A percentile compares a stretch with the other conserved stretches of the same genome.
phyloP scores from a whole-genome alignment of 2,113 vertebrate species.

The Tachysurus fulvidraco region DNA sequence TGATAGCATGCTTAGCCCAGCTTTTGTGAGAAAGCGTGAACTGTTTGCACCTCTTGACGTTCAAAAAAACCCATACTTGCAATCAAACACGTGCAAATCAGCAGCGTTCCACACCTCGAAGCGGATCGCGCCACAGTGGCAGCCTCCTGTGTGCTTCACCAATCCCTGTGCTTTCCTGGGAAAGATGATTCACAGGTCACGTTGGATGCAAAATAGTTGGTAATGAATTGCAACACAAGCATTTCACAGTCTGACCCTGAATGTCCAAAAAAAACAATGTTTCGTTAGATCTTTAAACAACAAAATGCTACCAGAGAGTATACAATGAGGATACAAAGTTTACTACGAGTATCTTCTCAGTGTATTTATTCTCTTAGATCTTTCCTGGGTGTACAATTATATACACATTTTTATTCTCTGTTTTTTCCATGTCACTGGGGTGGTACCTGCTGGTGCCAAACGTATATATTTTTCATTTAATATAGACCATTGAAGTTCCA shows the following conservation, averaged over 20 bases:
- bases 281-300: neutral
- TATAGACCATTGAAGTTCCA: neutral
- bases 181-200: constrained; percentile 19
- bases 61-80: constrained; percentile 81
- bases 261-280: too few species aligned
- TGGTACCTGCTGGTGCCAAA: neutral
- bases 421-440: neutral
- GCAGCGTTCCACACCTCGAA: constrained; percentile 87
- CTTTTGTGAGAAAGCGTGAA: neutral
- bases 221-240: neutral
- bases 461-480: neutral
- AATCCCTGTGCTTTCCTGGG: constrained; percentile 78
- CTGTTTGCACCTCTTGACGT: neutral
- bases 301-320: neutral
- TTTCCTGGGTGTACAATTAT: neutral
- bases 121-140: constrained; percentile 89
- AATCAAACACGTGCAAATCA: constrained; percentile 88
- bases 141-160: constrained; percentile 88
- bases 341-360: neutral
- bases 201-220: neutral
- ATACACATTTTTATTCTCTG: neutral
- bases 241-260: neutral
- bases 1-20: neutral
- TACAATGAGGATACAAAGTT: too few species aligned
- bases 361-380: neutral